phyloP scores from a whole-genome alignment of 2,113 vertebrate species.

The Rostratula benghalensis region DNA sequence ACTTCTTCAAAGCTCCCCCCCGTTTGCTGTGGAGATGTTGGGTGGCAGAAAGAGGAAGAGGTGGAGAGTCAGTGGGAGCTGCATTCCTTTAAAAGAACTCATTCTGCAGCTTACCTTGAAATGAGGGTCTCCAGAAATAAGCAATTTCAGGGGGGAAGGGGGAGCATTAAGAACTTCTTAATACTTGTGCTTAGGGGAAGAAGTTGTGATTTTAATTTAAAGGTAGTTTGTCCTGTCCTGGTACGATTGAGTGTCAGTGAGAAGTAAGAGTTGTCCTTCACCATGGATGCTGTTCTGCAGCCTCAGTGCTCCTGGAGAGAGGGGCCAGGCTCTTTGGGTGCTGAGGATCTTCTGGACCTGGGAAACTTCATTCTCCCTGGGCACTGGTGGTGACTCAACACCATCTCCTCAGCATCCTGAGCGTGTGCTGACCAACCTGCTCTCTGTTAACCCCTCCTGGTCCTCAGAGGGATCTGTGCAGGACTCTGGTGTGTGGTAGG shows the following conservation, averaged over 20 bases:
- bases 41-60: accelerated
- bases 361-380: not conserved
- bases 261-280: not conserved
- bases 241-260: not conserved
- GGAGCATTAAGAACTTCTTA: not conserved
- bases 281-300: accelerated
- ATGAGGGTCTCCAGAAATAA: not conserved
- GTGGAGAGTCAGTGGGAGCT: not conserved
- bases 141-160: too few species aligned
- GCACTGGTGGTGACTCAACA: not conserved
- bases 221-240: not conserved
- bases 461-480: not conserved
- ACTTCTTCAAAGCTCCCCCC: not conserved
- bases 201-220: not conserved
- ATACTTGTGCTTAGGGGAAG: too few species aligned
- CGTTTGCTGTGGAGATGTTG: not conserved
- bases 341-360: not conserved
- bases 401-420: not conserved
- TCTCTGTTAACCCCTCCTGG: not conserved
- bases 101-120: not conserved
- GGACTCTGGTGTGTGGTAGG: not conserved
- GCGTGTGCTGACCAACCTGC: not conserved
- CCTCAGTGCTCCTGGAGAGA: accelerated
- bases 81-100: not conserved
- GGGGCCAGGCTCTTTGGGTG: not conserved